These are phyloP conservation scores for Paramormyrops hopkinsi DNA, from an alignment of 2,797 vertebrate species.

Conservation along the genomic window DNA sequence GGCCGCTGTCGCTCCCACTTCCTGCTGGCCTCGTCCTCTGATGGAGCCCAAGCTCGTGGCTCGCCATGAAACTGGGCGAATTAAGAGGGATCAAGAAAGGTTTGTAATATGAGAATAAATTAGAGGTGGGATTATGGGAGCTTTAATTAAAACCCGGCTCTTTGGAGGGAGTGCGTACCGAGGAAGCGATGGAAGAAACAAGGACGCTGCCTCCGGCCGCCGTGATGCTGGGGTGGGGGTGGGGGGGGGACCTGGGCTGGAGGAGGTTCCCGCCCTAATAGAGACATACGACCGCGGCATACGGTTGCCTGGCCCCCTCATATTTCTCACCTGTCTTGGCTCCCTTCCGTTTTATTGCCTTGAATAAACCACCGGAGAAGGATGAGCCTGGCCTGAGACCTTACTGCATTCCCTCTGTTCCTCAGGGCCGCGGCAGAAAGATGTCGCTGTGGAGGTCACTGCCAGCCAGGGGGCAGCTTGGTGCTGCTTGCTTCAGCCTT, in stretches of 20 bases:
- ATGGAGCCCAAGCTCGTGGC: background rate
- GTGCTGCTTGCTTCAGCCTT: background rate
- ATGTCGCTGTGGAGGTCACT: conserved; percentile 40
- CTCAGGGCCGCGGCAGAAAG: conserved; percentile 32
- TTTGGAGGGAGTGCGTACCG: background rate
- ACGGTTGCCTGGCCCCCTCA: background rate
- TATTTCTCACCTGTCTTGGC: conserved; percentile 6
- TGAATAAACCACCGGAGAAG: conserved; percentile 19
- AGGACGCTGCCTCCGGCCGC: background rate
- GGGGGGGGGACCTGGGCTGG: background rate
- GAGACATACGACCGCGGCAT: conserved; percentile 3
- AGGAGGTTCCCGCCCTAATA: conserved; percentile 2
- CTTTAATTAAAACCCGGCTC: background rate
- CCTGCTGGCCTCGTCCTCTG: background rate
- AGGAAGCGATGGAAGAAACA: background rate
- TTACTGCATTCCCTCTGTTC: conserved; percentile 30
- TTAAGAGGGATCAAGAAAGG: background rate
- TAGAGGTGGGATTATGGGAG: background rate
- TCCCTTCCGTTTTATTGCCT: conserved; percentile 30
- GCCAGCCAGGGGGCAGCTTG: background rate
- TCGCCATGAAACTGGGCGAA: background rate
- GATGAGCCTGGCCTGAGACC: conserved; percentile 31
- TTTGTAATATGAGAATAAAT: conserved; percentile 12
- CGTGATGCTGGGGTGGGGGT: background rate
- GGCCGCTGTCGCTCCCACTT: background rate